Evolutionary conservation across 2,113 vertebrate genomes (phyloP).

Genomic region (Tamias sibiricus): DNA sequence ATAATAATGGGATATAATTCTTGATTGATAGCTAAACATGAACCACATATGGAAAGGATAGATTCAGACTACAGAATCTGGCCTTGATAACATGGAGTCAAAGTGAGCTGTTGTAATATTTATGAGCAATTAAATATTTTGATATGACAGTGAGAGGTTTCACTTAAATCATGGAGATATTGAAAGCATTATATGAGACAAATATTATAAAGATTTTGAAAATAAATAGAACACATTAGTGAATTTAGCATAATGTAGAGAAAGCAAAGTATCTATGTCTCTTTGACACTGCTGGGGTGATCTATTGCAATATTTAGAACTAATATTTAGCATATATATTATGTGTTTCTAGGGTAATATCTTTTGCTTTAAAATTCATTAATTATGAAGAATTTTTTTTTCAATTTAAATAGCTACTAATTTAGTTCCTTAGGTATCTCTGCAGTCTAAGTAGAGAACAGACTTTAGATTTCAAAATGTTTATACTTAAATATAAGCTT

Average conservation of each 20-base stretch:
- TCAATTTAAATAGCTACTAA: not conserved
- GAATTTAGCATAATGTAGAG: not conserved
- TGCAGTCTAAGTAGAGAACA: not conserved
- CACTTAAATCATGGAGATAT: not conserved
- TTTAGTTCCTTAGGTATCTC: not conserved
- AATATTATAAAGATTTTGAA: not conserved
- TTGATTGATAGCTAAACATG: not conserved
- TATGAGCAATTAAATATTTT: not conserved
- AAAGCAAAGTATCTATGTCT: not conserved
- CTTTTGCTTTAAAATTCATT: slow-evolving; percentile 2
- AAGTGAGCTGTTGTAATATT: not conserved
- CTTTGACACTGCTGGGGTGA: not conserved
- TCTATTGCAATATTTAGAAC: not conserved
- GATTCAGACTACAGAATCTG: not conserved
- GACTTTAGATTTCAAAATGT: not conserved
- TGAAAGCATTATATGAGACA: not conserved
- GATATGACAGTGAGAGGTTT: not conserved
- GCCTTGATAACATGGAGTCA: not conserved
- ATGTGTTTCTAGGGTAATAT: not conserved
- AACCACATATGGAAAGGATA: too few species aligned
- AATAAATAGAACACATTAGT: not conserved
- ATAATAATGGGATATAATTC: not conserved
- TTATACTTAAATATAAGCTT: not conserved
- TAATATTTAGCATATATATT: not conserved
- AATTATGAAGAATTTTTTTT: not conserved